Base-by-base conservation (phyloP, 1,140 invertebrate species). In the Papilio aristodemus region DNA sequence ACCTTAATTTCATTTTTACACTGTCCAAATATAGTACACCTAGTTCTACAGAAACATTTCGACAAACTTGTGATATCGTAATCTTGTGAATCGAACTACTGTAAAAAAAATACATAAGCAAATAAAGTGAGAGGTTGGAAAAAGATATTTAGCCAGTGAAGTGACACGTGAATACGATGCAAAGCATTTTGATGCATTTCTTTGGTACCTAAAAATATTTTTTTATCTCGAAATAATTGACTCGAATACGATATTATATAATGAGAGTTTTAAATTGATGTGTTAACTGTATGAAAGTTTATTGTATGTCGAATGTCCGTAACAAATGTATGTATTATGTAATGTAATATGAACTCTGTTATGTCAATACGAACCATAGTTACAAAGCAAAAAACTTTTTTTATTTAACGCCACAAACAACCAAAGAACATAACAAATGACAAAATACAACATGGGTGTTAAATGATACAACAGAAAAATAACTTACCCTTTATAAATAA, bases 61-160 rank as follows among this genome's bases (percentile, higher is more conserved):
- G 6, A 50, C 9, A 19, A 46, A 22, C 38, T 39, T 3, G 46
- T 54, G 46, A 54, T 54, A 54, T 54, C 46, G 22, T 54, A 54
- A 54, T 54, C 17, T 4, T 54, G 11, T 19, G 22, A 54, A 54
- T 8, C 7, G 14, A 17, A 46, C 1, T 4, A 22, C 13, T 32
- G 27, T 32, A 6, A 32, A 2, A 19, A 17, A 25, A 54, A 19
- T 25, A 54, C 22, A 19, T 50, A 8, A 4, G 17, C 11, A 11
- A 54, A 13, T 17, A 43, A 46, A 7, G 17, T 46, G 3, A 13
- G 19, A 10, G 19, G 11, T 54, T 25, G 46, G 46, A 25, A 22
- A 54, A 54, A 25, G 17, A 25, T 19, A 25, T 54, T 54, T 54
- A 54, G 9, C 19, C 46, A 25, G 38, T 39, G 38, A 9, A 46